Conservation (phyloP, 2,113 vertebrate species). For the Theristicus caerulescens region DNA sequence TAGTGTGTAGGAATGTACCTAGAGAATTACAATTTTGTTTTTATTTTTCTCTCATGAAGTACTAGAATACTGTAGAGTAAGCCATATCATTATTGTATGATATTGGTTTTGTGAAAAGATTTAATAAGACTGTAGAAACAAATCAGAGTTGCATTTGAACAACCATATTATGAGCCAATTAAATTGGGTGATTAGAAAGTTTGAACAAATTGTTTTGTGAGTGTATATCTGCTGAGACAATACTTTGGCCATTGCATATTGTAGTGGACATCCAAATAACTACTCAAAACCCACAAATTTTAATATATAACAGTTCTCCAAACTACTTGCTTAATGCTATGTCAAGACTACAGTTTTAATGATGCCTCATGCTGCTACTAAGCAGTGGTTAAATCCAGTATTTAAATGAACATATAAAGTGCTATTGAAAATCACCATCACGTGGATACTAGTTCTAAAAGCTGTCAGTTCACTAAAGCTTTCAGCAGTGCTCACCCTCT, state of each 20-base stretch:
- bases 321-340: background rate
- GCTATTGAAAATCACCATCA: conserved; percentile 36
- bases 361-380: conserved; percentile 39
- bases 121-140: background rate
- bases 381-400: conserved; percentile 41
- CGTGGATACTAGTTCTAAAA: background rate
- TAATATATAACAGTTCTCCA: conserved; percentile 23
- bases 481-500: conserved; percentile 1
- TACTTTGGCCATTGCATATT: background rate
- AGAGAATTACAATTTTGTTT: background rate
- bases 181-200: background rate
- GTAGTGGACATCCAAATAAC: background rate
- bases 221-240: background rate
- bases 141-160: background rate
- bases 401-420: conserved; percentile 14
- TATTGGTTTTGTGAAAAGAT: background rate
- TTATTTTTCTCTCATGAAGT: background rate
- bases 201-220: conserved; percentile 14
- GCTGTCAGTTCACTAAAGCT: background rate
- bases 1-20: background rate
- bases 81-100: background rate
- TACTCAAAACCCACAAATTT: conserved; percentile 17
- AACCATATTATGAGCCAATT: background rate
- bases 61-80: background rate
- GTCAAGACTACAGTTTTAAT: conserved; percentile 43